phyloP scores from a whole-genome alignment of 1,140 invertebrate genomes.

The Euschistus heros region DNA sequence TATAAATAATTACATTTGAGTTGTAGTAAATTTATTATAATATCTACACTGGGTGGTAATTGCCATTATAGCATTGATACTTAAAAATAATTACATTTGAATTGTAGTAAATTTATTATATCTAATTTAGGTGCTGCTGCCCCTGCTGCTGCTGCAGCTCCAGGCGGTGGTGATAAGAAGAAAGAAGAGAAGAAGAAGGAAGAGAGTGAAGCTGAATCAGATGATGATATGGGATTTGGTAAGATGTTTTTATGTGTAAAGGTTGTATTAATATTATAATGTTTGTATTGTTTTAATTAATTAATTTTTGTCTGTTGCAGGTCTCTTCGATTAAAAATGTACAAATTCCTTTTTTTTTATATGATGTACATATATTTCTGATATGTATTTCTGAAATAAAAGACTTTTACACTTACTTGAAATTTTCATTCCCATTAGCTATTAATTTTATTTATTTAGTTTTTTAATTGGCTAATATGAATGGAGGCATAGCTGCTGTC shows the following conservation, averaged over 20 bases:
- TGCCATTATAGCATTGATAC: too few species aligned
- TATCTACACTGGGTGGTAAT: too few species aligned
- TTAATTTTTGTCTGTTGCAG: slow-evolving; percentile 20
- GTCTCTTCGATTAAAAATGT: slow-evolving; percentile 25
- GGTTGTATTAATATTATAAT: not conserved
- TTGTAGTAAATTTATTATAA: too few species aligned
- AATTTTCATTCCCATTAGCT: not conserved
- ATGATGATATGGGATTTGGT: slow-evolving; percentile 95
- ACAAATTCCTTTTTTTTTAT: not conserved
- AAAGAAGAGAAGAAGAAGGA: slow-evolving; percentile 76
- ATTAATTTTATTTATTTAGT: too few species aligned
- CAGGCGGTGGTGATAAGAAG: slow-evolving; percentile 56
- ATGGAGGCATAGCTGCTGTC: too few species aligned
- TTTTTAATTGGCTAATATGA: too few species aligned
- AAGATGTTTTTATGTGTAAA: slow-evolving; percentile 31
- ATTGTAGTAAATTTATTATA: slow-evolving; percentile 7
- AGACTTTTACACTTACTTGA: not conserved
- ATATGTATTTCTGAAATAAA: not conserved
- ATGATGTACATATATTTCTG: not conserved
- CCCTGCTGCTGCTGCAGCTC: slow-evolving; percentile 54
- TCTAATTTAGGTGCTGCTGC: slow-evolving; percentile 39
- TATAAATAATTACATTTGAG: too few species aligned
- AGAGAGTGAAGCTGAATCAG: slow-evolving; percentile 69
- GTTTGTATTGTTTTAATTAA: slow-evolving; percentile 7
- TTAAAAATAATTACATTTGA: too few species aligned